Base-by-base conservation (phyloP, 2,797 vertebrate genomes). In the Cyclura pinguis region DNA sequence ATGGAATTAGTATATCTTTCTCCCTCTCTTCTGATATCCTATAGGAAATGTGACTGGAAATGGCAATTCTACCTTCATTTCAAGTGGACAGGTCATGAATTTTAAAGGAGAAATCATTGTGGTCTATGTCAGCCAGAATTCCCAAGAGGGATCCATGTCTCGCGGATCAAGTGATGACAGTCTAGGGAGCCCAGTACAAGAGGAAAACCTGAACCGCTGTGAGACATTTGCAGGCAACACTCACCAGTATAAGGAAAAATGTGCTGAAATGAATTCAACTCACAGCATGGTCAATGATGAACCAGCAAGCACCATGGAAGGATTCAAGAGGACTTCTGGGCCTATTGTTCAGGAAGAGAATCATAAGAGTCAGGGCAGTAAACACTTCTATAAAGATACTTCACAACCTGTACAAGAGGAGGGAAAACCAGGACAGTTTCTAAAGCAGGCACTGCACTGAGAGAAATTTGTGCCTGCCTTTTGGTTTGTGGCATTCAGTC, bases 61-160 rank as follows among this genome's bases (percentile, higher is more conserved):
- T 97, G 97, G 98, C 96, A 99, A 99, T 98, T 99, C 98, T 95
- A 99, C 99, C 85, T 99, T 99, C 95, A 99, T 99, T 96, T 99
- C 99, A 96, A 99, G 98, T 22, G 99, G 99, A 91, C 98, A 99
- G 97, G 99, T 99, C 95, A 99, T 99, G 99, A 99, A 99, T 97
- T 99, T 99, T 97, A 99, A 98, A 82, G 98, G 99, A 0, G 99
- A 99, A 55, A 98, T 99, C 95, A 99, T 99, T 47, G 98, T 99
- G 55, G 98, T 99, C 89, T 99, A 99, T n/a, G 98, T 99, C 95
- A 98, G 98, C 95, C 98, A 98, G 93, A 98, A 97, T 35, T 99
- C 98, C 74, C 97, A 98, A 69, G 98, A 98, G 92, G 97, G 97
- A 2, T 57, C 95, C 0, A 0, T 93, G 0, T 89, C 96, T 1